phyloP scores from a whole-genome alignment of 2,797 vertebrate species.

The Aplochiton taeniatus region DNA sequence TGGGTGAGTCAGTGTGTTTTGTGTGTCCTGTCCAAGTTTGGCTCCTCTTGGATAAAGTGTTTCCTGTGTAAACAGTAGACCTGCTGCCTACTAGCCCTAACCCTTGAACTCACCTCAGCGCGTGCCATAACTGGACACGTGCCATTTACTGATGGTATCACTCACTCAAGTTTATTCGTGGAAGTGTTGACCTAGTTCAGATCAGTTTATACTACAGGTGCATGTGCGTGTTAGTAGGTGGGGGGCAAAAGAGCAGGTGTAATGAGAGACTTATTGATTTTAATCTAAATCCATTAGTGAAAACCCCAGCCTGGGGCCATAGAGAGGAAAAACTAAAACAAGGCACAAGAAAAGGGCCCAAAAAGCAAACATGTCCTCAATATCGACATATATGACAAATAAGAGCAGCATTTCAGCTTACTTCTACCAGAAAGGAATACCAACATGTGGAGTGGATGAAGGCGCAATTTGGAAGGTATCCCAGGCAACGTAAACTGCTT shows the following conservation, averaged over 20 bases:
- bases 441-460: not conserved
- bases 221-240: not conserved
- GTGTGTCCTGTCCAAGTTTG: slow-evolving; percentile 41
- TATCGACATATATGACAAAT: too few relatives aligned
- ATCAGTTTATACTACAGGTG: slow-evolving; percentile 39
- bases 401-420: too few relatives aligned
- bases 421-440: not conserved
- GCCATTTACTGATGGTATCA: not conserved
- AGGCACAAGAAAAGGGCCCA: not conserved
- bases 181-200: not conserved
- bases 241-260: slow-evolving; percentile 45
- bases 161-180: not conserved
- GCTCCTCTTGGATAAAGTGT: slow-evolving; percentile 48
- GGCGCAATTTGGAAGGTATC: not conserved
- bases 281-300: slow-evolving; percentile 42
- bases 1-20: not conserved
- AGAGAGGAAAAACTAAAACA: too few relatives aligned
- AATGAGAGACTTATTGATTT: slow-evolving; percentile 48
- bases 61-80: slow-evolving; percentile 61
- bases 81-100: slow-evolving; percentile 45
- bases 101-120: slow-evolving; percentile 28
- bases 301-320: slow-evolving; percentile 33
- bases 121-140: slow-evolving; percentile 31
- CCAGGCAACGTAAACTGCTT: not conserved
- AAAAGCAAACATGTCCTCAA: not conserved